Evolutionary conservation across 2,113 vertebrate species (phyloP).

Genomic region (Heteronetta atricapilla): DNA sequence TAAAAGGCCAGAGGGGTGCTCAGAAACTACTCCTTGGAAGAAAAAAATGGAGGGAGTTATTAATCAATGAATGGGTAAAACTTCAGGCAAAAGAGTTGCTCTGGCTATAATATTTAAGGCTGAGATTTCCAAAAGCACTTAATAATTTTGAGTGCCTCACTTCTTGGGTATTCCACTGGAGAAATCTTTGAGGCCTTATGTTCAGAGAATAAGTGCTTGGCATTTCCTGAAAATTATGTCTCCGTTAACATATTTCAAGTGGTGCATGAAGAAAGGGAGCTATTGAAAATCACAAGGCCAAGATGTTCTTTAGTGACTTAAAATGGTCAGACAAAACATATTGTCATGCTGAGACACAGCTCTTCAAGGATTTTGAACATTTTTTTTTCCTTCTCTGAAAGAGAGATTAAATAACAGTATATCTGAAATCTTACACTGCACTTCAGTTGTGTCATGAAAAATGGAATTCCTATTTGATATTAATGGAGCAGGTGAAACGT

Average conservation of each 20-base stretch:
- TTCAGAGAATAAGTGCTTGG: constrained; percentile 11
- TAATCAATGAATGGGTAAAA: background rate
- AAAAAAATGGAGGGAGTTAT: background rate
- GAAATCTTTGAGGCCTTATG: background rate
- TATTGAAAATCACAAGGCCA: constrained; percentile 13
- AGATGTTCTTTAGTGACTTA: constrained; percentile 26
- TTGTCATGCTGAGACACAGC: background rate
- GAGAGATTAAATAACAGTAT: constrained; percentile 22
- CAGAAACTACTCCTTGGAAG: background rate
- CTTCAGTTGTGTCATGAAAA: constrained; percentile 51
- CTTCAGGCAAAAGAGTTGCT: background rate
- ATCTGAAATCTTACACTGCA: constrained; percentile 55
- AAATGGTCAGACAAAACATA: constrained; percentile 33
- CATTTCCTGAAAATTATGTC: constrained; percentile 40
- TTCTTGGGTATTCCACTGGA: background rate
- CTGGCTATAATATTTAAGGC: background rate
- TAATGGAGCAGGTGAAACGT: constrained; percentile 69
- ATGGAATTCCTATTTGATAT: constrained; percentile 63
- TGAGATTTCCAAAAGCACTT: constrained; percentile 11
- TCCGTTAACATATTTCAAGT: constrained; percentile 41
- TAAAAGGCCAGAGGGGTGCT: background rate
- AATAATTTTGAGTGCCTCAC: background rate
- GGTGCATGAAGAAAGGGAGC: constrained; percentile 36
- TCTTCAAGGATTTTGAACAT: constrained; percentile 31
- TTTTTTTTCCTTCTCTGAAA: constrained; percentile 6